Percentiles rank a stretch among this genome's conserved stretches.
Evolutionary conservation across 1,140 invertebrate genomes (phyloP).

Genomic region (Homarus americanus): DNA sequence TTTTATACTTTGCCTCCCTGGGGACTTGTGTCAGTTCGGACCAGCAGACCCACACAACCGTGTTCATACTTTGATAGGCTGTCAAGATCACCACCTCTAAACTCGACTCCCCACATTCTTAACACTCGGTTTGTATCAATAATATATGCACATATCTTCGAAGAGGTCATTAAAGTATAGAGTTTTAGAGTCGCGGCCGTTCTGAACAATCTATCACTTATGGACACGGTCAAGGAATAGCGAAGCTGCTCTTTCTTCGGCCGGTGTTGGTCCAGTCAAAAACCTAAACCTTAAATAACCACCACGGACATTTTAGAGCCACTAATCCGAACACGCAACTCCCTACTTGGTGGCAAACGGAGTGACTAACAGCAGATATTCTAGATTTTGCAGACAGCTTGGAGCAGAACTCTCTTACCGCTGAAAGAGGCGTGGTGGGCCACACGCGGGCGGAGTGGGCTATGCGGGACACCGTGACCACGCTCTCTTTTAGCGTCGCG

Average conservation of each 20-base stretch:
- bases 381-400: constrained; percentile 22
- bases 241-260: not conserved
- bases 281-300: constrained; percentile 6
- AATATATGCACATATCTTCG: too few species aligned
- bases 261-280: not conserved
- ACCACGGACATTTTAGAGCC: constrained; percentile 19
- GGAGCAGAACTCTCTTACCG: constrained; percentile 23
- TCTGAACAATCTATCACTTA: not conserved
- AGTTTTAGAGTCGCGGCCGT: not conserved
- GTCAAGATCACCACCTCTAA: constrained; percentile 12
- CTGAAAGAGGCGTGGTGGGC: constrained; percentile 15
- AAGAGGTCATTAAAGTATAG: too few species aligned
- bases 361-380: constrained; percentile 42
- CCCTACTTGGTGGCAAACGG: constrained; percentile 34
- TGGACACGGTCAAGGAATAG: constrained; percentile 23
- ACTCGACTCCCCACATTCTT: constrained; percentile 17
- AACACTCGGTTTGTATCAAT: too few species aligned
- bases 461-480: not conserved
- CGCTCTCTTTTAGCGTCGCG: constrained; percentile 16
- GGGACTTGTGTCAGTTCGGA: constrained; percentile 57
- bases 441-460: not conserved
- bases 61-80: constrained; percentile 53
- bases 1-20: constrained; percentile 45
- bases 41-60: constrained; percentile 21
- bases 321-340: constrained; percentile 50